Evolutionary conservation across 2,888 invertebrate genomes (phyloP).

Genomic region (Rotaria macrura): DNA sequence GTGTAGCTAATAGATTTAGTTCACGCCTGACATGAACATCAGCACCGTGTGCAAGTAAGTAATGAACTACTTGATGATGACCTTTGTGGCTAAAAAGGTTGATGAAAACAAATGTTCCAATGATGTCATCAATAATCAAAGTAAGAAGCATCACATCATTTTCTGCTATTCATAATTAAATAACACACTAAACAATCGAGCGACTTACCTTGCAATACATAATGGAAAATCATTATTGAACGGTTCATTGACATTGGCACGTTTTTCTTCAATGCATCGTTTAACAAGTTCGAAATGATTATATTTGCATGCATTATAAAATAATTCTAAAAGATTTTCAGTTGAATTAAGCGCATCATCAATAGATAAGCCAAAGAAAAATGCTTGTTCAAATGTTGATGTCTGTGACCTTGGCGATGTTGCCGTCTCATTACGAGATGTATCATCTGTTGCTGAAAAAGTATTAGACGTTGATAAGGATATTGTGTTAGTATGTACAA

Average conservation of each 20-base stretch:
- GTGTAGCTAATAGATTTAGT: not conserved
- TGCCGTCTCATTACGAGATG: not conserved
- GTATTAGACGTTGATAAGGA: not conserved
- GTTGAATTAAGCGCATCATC: slow-evolving; percentile 14
- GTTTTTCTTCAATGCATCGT: not conserved
- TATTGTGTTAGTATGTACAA: not conserved
- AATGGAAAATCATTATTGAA: not conserved
- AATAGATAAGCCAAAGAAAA: slow-evolving; percentile 4
- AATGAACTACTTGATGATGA: not conserved
- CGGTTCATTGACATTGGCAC: not conserved
- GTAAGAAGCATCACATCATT: too few species aligned
- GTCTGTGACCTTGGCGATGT: not conserved
- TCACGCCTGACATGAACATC: slow-evolving; percentile 18
- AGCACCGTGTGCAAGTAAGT: not conserved
- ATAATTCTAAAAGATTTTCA: slow-evolving; percentile 5
- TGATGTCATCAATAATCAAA: not conserved
- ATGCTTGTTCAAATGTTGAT: not conserved
- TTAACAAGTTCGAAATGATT: slow-evolving; percentile 7
- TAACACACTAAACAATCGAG: too few species aligned
- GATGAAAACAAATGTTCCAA: not conserved
- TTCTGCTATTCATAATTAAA: too few species aligned
- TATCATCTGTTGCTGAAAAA: not conserved
- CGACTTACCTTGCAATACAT: slow-evolving; percentile 13
- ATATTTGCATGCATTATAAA: slow-evolving; percentile 20
- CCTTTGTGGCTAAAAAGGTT: slow-evolving; percentile 6